phyloP scores from a whole-genome alignment of 1,140 invertebrate species.

The Drosophila kikkawai region DNA sequence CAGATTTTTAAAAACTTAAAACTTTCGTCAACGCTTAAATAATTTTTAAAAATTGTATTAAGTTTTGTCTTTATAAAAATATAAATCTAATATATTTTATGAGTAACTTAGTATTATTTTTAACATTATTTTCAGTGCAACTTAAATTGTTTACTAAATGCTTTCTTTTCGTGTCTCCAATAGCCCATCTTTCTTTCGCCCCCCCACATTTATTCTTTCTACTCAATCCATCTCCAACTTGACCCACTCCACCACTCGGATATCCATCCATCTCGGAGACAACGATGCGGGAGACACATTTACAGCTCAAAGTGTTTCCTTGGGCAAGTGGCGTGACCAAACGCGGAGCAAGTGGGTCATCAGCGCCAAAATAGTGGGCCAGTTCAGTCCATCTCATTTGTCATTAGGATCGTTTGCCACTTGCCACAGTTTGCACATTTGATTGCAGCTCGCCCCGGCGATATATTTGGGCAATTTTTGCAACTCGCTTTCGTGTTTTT shows the following conservation, averaged over 20 bases:
- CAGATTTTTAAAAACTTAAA: too few species aligned
- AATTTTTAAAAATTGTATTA: too few species aligned
- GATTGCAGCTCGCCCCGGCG: conserved; percentile 30
- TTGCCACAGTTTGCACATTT: conserved; percentile 55
- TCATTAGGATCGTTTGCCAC: conserved; percentile 45
- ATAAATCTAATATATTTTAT: too few species aligned
- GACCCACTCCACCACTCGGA: conserved; percentile 15
- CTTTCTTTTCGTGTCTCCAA: not conserved
- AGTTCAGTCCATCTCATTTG: conserved; percentile 51
- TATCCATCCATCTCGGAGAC: conserved; percentile 43
- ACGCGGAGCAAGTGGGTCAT: conserved; percentile 50
- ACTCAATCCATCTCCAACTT: conserved; percentile 6
- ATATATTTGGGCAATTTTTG: conserved; percentile 51
- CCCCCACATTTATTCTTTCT: conserved; percentile 2
- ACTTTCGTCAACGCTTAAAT: too few species aligned
- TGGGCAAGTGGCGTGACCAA: conserved; percentile 55
- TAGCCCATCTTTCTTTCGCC: not conserved
- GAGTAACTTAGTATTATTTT: too few species aligned
- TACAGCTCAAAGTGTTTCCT: conserved; percentile 53
- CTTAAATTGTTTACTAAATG: not conserved
- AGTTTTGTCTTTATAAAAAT: too few species aligned
- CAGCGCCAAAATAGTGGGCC: conserved; percentile 48
- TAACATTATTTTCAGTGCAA: not conserved
- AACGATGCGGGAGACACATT: conserved; percentile 45
- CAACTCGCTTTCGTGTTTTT: conserved; percentile 43